A percentile compares a stretch with the other conserved stretches of the same genome.
phyloP scores from a whole-genome alignment of 2,888 invertebrate genomes.

The Neoscelio sp. region DNA sequence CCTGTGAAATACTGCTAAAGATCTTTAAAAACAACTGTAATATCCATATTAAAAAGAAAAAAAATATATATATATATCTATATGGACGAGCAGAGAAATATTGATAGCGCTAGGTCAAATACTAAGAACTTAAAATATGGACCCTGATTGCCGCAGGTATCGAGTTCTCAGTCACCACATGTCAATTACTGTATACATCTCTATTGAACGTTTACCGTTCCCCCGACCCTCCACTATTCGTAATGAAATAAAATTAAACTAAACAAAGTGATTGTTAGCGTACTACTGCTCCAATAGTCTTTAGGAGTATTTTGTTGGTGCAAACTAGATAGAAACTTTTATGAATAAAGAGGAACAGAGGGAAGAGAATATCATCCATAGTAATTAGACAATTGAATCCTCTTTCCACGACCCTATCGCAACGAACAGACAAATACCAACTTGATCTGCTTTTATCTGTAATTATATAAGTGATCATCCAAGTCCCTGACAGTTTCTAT shows the following conservation, averaged over 20 bases:
- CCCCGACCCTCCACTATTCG: no score
- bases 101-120: constrained; percentile 17
- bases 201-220: no score
- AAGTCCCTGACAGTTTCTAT: no score
- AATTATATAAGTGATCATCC: no score
- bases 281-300: constrained; percentile 22
- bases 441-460: no score
- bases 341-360: constrained; percentile 25
- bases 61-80: constrained; percentile 17
- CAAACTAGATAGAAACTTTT: constrained; percentile 40
- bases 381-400: constrained; percentile 24
- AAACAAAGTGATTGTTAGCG: constrained; percentile 19
- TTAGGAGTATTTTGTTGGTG: constrained; percentile 52
- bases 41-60: constrained; percentile 18
- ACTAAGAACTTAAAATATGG: constrained; percentile 12
- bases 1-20: constrained; percentile 62
- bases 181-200: constrained; percentile 32
- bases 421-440: neutral
- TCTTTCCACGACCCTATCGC: constrained; percentile 52
- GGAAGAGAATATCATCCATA: constrained; percentile 22
- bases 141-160: constrained; percentile 26
- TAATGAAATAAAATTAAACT: constrained; percentile 18
- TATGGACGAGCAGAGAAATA: constrained; percentile 13
- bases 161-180: constrained; percentile 25
- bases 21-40: constrained; percentile 21